Conservation (phyloP, 2,113 vertebrate species). For the Dryoscopus gambensis region DNA sequence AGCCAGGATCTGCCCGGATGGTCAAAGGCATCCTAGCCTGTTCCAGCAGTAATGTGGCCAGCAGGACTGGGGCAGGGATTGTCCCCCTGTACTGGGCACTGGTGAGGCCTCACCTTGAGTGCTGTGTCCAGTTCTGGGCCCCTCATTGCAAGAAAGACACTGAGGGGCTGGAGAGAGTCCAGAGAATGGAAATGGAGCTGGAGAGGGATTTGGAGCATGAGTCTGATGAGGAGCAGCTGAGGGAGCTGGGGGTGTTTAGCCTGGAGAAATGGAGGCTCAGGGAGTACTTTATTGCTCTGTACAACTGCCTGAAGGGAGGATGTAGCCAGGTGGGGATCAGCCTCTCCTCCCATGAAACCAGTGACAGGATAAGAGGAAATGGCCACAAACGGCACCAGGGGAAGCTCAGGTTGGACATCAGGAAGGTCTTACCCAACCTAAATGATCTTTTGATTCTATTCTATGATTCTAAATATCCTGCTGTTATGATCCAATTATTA, state of each 20-base stretch:
- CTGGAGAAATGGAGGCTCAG: background rate
- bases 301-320: background rate
- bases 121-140: background rate
- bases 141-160: background rate
- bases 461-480: background rate
- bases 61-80: background rate
- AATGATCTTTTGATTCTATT: background rate
- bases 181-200: background rate
- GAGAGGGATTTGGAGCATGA: background rate
- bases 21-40: background rate
- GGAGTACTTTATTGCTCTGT: background rate
- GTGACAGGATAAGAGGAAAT: background rate
- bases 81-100: background rate
- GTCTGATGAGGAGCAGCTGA: background rate
- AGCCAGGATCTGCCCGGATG: background rate
- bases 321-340: background rate
- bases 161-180: background rate
- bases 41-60: rapidly evolving
- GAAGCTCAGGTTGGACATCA: background rate
- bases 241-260: background rate
- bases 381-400: background rate
- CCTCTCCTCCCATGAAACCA: background rate
- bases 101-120: background rate
- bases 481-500: too few species aligned
- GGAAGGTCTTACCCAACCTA: background rate